These are phyloP conservation scores for Napeogenes sylphis DNA, from an alignment of 2,888 invertebrate genomes.

Conservation along the genomic window DNA sequence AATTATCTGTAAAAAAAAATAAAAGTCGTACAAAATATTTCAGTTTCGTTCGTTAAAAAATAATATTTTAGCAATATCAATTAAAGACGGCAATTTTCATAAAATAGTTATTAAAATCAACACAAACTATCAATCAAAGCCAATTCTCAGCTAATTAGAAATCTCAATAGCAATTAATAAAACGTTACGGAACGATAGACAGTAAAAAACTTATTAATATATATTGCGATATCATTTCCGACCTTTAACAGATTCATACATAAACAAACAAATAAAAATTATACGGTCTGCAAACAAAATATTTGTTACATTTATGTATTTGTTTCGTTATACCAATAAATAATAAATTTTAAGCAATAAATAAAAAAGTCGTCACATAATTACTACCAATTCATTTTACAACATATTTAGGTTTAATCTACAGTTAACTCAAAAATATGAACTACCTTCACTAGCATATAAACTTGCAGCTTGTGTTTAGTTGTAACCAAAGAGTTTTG, in stretches of 20 bases:
- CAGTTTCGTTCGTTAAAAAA: slow-evolving; percentile 4
- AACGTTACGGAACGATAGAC: slow-evolving; percentile 15
- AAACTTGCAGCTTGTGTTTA: too few species aligned
- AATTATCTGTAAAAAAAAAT: too few species aligned
- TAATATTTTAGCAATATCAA: slow-evolving; percentile 12
- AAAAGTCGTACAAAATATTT: slow-evolving; percentile 12
- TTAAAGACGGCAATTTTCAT: slow-evolving; percentile 11
- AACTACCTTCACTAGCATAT: too few species aligned
- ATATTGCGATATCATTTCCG: slow-evolving; percentile 25
- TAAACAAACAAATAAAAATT: slow-evolving; percentile 30
- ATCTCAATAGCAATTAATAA: slow-evolving; percentile 14
- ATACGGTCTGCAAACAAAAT: slow-evolving; percentile 16
- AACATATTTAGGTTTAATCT: too few species aligned
- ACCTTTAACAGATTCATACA: slow-evolving; percentile 29
- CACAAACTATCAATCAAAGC: slow-evolving; percentile 14
- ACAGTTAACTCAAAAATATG: too few species aligned
- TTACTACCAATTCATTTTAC: too few species aligned
- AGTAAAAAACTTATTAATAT: slow-evolving; percentile 21
- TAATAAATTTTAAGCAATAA: slow-evolving; percentile 9
- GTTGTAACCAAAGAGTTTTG: too few species aligned
- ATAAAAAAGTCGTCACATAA: too few species aligned
- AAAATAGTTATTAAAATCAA: slow-evolving; percentile 15
- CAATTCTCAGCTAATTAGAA: slow-evolving; percentile 17
- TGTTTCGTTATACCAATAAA: not conserved
- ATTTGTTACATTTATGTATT: not conserved